Evolutionary conservation across 2,797 vertebrate genomes (phyloP).

Genomic region (Carapus acus): DNA sequence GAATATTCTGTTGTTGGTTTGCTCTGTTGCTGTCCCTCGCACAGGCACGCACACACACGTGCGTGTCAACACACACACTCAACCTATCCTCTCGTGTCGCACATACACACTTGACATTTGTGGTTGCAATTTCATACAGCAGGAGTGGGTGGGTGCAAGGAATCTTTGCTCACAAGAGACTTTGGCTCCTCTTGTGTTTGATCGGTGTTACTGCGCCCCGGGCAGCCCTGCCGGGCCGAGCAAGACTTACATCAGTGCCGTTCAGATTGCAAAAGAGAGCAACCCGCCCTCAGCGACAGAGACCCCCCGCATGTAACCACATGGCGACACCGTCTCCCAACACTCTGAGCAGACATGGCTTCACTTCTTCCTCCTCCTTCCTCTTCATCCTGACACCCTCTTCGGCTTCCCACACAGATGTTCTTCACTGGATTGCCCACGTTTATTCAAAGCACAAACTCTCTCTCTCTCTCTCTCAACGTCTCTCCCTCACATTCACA

Average conservation of each 20-base stretch:
- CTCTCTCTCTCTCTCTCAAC: too few relatives aligned
- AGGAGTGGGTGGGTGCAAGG: too few relatives aligned
- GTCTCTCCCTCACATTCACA: not conserved
- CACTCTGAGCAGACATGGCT: constrained; percentile 10
- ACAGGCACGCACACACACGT: too few relatives aligned
- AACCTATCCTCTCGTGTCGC: too few relatives aligned
- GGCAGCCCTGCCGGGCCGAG: constrained; percentile 1
- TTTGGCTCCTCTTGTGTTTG: constrained; percentile 1
- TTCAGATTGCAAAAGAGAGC: constrained; percentile 8
- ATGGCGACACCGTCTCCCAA: constrained; percentile 14
- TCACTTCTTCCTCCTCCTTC: constrained; percentile 7
- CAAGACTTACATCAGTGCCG: constrained; percentile 8
- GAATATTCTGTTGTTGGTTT: too few relatives aligned
- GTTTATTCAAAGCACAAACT: not conserved
- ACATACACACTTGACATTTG: too few relatives aligned
- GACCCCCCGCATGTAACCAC: constrained; percentile 4
- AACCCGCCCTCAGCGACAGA: constrained; percentile 11
- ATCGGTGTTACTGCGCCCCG: constrained; percentile 9
- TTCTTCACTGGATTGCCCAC: not conserved
- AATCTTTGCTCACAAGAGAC: not conserved
- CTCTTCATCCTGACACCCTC: not conserved
- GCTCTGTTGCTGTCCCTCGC: too few relatives aligned
- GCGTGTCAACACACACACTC: too few relatives aligned
- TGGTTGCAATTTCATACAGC: too few relatives aligned
- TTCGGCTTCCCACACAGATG: not conserved